Conservation (phyloP, 2,113 vertebrate species). For the Dicrurus megarhynchus region DNA sequence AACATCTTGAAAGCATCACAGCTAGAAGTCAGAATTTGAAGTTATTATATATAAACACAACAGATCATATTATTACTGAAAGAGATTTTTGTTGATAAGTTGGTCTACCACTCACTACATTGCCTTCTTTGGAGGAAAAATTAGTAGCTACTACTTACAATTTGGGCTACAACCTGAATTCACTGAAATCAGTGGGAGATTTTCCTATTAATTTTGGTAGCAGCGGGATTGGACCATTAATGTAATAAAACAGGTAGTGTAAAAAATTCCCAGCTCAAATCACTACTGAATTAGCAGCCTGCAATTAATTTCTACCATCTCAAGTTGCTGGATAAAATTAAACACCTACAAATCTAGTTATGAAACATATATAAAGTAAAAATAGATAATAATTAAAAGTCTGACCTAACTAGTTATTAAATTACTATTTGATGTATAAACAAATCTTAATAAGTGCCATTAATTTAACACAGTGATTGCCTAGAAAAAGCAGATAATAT, state of each 20-base stretch:
- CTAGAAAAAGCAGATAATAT: background rate
- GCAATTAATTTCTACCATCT: conserved; percentile 16
- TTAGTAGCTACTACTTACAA: background rate
- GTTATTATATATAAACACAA: background rate
- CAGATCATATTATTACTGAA: background rate
- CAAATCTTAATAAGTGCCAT: conserved; percentile 17
- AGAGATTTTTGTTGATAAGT: background rate
- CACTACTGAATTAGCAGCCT: conserved; percentile 5
- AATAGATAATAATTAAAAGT: background rate
- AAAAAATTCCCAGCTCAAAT: background rate
- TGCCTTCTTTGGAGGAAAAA: background rate
- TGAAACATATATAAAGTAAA: background rate
- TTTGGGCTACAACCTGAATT: conserved; percentile 29
- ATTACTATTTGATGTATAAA: background rate
- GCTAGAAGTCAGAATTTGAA: background rate
- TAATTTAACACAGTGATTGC: background rate
- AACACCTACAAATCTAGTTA: background rate
- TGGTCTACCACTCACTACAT: background rate
- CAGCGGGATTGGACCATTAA: conserved; percentile 31
- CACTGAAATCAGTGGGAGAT: conserved; percentile 42
- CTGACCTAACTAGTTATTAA: background rate
- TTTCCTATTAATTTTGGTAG: conserved; percentile 55
- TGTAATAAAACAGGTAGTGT: background rate
- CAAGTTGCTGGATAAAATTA: conserved; percentile 10
- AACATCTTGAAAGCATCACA: background rate